Evolutionary conservation across 1,140 invertebrate species (phyloP).

Genomic region (Pygmarrhopalites habei): DNA sequence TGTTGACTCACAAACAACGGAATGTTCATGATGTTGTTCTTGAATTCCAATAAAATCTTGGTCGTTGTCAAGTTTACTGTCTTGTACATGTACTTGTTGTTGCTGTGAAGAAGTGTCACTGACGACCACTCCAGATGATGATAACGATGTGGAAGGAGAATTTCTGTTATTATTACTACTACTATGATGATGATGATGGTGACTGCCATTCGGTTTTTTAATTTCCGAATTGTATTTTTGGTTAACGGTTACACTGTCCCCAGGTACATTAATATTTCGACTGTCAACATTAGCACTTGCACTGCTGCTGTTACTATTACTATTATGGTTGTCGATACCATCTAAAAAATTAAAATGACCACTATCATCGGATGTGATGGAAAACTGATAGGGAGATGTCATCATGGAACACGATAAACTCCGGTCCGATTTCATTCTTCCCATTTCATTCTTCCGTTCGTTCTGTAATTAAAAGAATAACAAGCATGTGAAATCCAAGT

Average conservation of each 20-base stretch:
- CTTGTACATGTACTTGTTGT: background rate
- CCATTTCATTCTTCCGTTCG: no score
- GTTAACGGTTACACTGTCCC: background rate
- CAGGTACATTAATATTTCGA: slow-evolving; percentile 13
- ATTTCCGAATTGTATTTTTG: background rate
- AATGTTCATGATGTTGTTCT: no score
- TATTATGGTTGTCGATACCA: slow-evolving; percentile 11
- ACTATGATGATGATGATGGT: background rate
- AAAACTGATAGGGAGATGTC: slow-evolving; percentile 18
- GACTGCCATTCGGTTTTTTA: background rate
- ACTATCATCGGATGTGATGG: background rate
- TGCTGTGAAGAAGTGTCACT: background rate
- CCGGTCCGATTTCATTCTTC: no score
- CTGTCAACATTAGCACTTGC: background rate
- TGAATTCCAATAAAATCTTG: no score
- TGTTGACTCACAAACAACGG: no score
- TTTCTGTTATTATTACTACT: background rate
- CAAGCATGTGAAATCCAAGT: no score
- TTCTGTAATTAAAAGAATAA: no score
- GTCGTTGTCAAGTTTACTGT: no score
- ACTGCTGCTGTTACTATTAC: background rate
- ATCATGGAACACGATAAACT: slow-evolving; percentile 29
- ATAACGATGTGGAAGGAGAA: background rate
- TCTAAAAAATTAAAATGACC: slow-evolving; percentile 8
- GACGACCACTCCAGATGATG: background rate